These are phyloP conservation scores for Pardalotus punctatus DNA, from an alignment of 2,113 vertebrate genomes.

Conservation along the genomic window DNA sequence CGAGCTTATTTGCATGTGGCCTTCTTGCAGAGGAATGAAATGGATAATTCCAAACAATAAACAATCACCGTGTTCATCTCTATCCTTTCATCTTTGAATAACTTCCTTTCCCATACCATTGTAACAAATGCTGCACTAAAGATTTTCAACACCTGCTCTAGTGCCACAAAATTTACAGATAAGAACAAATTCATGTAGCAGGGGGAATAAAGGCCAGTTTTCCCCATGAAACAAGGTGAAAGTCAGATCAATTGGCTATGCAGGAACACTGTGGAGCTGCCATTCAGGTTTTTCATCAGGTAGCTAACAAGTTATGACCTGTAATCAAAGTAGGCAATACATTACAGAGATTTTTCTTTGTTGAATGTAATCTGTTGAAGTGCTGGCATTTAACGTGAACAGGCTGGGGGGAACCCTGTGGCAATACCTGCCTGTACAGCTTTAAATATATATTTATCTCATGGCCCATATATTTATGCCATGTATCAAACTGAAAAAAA, in stretches of 20 bases:
- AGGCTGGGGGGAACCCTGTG: not conserved
- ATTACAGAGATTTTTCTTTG: not conserved
- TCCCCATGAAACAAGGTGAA: not conserved
- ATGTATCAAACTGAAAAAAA: not conserved
- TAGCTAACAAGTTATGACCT: slow-evolving; percentile 1
- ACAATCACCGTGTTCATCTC: not conserved
- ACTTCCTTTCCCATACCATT: not conserved
- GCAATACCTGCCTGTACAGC: slow-evolving; percentile 5
- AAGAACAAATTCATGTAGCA: not conserved
- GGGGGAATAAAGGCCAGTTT: not conserved
- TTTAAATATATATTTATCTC: not conserved
- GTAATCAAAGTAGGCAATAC: not conserved
- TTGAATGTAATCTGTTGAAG: not conserved
- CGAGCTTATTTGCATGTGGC: not conserved
- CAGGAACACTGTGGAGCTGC: not conserved
- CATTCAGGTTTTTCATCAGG: not conserved
- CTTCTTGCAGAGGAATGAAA: not conserved
- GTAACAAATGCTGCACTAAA: not conserved
- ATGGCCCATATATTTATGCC: not conserved
- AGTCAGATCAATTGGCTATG: not conserved
- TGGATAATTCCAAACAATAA: not conserved
- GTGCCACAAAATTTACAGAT: not conserved
- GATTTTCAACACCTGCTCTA: not conserved
- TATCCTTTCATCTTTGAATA: not conserved
- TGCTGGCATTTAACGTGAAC: not conserved